Evolutionary conservation across 2,113 vertebrate genomes (phyloP), one percentile per base, ranked within the genome.

Genomic region (Amblyornis subalaris): DNA sequence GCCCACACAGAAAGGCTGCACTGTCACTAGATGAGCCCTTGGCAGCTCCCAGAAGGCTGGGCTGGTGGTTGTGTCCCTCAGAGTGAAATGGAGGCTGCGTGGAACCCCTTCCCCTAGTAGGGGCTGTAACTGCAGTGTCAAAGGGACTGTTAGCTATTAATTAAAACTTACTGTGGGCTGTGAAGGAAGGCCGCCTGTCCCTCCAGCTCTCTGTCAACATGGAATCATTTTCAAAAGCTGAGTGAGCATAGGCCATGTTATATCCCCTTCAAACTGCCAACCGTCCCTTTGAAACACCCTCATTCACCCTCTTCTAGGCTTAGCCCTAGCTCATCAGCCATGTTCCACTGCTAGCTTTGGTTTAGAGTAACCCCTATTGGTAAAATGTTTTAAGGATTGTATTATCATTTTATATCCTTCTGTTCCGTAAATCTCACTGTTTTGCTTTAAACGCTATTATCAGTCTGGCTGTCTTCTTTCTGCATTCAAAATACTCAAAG

Each of bases 41-140:
- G 21, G 47, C 72, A 76, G 77, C 50, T 51, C 53, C n/a, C 50
- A 53, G n/a, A 35, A 36, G 14, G 57, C 35, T 72, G 57, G 22
- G 23, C 45, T 42, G 22, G 18, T n/a, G 23, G 11, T 17, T 61
- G 50, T 7, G 9, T 17, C 11, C 40, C 40, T n/a, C 25, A 40
- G 38, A 67, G 69, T 1, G 21, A 66, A 61, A 13, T 0, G 2
- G 20, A 71, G 28, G 28, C 16, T 71, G 38, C 1, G 0, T n/a
- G 28, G 54, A 69, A 61, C 28, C 28, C 29, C 26, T 48, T 62
- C 1, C 4, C 9, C 67, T 51, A 6, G 10, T 0, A 31, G 33
- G 5, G 19, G 31, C 26, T 50, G 38, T 25, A 42, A 44, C 23
- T 10, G 3, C 64, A 55, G 4, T 22, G 36, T 18, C 64, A 60